These are phyloP conservation scores for Prosopocoilus inquinatus DNA, from an alignment of 2,888 invertebrate species.

Conservation along the genomic window DNA sequence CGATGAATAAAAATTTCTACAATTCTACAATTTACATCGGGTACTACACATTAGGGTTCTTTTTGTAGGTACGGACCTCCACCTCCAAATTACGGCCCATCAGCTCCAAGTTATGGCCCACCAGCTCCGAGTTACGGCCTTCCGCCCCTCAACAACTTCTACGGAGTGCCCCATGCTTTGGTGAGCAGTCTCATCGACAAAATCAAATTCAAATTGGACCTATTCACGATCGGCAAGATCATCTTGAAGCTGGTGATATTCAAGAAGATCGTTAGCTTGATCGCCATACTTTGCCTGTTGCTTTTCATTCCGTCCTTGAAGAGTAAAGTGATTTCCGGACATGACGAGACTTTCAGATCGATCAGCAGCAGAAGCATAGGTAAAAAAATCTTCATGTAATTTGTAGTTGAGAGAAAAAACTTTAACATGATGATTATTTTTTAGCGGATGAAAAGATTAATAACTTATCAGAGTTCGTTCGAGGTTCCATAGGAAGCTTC, in stretches of 20 bases:
- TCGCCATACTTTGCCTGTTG: constrained; percentile 71
- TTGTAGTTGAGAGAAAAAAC: too few species aligned
- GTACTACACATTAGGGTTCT: neutral
- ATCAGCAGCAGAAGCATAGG: constrained; percentile 2
- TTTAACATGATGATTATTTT: too few species aligned
- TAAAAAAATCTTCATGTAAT: neutral
- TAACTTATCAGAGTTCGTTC: constrained; percentile 21
- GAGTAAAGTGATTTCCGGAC: constrained; percentile 28
- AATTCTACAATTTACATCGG: too few species aligned
- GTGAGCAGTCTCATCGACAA: constrained; percentile 61
- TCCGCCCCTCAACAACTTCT: constrained; percentile 25
- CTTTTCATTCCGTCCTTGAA: constrained; percentile 65
- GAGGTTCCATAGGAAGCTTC: constrained; percentile 27
- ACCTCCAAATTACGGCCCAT: constrained; percentile 29
- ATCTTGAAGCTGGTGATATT: constrained; percentile 74
- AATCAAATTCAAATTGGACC: constrained; percentile 67
- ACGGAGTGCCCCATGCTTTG: constrained; percentile 55
- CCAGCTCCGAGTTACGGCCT: constrained; percentile 34
- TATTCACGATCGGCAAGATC: constrained; percentile 72
- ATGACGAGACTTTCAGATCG: constrained; percentile 15
- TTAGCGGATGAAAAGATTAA: constrained; percentile 21
- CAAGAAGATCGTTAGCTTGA: constrained; percentile 78
- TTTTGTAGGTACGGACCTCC: constrained; percentile 18
- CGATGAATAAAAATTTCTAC: constrained; percentile 2
- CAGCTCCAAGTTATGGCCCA: constrained; percentile 11